Conservation (phyloP, 1,140 invertebrate species). For the Pseudomyrmex pallidus region DNA sequence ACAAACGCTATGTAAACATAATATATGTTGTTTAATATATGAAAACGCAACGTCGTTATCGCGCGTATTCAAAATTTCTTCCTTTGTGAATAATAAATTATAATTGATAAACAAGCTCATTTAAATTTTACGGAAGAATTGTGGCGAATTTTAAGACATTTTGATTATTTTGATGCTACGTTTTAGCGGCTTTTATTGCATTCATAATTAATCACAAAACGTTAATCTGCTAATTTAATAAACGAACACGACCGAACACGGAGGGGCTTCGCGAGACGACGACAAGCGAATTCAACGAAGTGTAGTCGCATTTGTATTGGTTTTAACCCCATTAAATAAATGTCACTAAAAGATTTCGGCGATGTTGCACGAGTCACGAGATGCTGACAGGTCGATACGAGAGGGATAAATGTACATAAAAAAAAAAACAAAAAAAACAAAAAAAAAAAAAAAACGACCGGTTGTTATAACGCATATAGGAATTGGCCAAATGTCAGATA, state of each 20-base stretch:
- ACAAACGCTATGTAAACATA: no score
- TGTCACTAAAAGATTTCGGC: background rate
- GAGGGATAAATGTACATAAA: slow-evolving; percentile 60
- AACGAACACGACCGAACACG: slow-evolving; percentile 25
- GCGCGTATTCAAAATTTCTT: no score
- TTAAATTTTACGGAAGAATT: slow-evolving; percentile 13
- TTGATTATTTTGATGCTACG: background rate
- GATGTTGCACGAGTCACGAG: slow-evolving; percentile 6
- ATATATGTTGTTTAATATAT: no score
- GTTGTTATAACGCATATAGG: slow-evolving; percentile 61
- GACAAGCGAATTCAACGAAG: background rate
- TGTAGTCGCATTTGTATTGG: background rate
- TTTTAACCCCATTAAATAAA: background rate
- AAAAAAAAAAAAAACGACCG: slow-evolving; percentile 66
- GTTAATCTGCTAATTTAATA: slow-evolving; percentile 50
- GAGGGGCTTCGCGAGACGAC: slow-evolving; percentile 24
- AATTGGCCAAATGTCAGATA: slow-evolving; percentile 24
- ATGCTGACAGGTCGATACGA: slow-evolving; percentile 35
- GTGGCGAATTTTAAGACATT: background rate
- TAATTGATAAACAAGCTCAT: background rate
- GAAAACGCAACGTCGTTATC: no score
- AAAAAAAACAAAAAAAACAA: slow-evolving; percentile 72
- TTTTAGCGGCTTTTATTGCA: background rate
- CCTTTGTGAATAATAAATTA: no score
- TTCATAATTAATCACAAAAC: slow-evolving; percentile 31